Conservation (phyloP, 2,888 invertebrate genomes). For the Nematopogon swammerdamellus region DNA sequence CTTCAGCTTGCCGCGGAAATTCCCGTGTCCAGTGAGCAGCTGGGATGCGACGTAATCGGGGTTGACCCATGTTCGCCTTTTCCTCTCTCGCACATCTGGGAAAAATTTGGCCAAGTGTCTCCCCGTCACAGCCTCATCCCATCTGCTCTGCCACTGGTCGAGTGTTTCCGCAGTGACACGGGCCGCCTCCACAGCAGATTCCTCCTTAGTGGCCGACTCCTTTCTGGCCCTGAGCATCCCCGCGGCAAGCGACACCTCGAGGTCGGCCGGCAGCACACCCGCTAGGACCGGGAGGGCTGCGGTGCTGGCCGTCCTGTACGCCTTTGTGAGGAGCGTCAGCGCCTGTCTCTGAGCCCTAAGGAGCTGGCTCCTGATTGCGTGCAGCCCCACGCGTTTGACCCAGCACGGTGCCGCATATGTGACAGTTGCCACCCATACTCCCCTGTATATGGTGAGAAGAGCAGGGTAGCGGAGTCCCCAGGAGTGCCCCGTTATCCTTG, state of each 20-base stretch:
- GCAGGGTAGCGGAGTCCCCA: neutral
- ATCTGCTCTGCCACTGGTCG: constrained; percentile 12
- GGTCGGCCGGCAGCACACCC: constrained; percentile 15
- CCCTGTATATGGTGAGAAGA: neutral
- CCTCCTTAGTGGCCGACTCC: neutral
- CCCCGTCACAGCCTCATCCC: constrained; percentile 9
- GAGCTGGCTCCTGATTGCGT: neutral
- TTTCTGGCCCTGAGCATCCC: neutral
- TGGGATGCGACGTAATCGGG: constrained; percentile 14
- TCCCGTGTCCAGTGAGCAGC: constrained; percentile 14
- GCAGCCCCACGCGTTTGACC: neutral
- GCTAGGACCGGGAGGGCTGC: constrained; percentile 16
- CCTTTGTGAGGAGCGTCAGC: constrained; percentile 14
- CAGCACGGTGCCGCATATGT: neutral
- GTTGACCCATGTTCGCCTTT: constrained; percentile 11
- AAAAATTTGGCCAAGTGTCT: constrained; percentile 13
- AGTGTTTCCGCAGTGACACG: neutral
- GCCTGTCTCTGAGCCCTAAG: constrained; percentile 10
- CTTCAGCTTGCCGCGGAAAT: constrained; percentile 10
- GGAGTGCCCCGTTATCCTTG: neutral
- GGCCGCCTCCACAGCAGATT: neutral
- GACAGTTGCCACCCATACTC: neutral
- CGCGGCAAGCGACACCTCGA: constrained; percentile 2
- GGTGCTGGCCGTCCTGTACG: constrained; percentile 15
- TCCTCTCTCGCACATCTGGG: constrained; percentile 12